Evolutionary conservation across 2,113 vertebrate genomes (phyloP).

Genomic region (Kobus ellipsiprymnus): DNA sequence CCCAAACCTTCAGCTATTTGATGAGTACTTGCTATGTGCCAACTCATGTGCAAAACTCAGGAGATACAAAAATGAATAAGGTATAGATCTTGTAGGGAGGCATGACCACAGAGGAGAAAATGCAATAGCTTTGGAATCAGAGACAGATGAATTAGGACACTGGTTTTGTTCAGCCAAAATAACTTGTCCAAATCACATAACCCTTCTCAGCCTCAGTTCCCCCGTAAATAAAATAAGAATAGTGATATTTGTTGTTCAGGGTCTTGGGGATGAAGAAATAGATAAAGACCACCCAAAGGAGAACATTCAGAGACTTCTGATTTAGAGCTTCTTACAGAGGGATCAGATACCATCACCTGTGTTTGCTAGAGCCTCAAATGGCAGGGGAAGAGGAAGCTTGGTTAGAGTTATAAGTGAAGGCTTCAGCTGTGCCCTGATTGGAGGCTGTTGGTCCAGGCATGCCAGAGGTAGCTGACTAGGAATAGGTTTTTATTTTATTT

Average conservation of each 20-base stretch:
- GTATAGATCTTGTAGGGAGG: not conserved
- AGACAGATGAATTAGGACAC: not conserved
- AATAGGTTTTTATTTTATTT: not conserved
- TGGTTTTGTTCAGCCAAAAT: not conserved
- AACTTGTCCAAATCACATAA: not conserved
- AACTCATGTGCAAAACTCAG: too few species aligned
- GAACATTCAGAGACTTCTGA: not conserved
- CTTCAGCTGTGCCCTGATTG: accelerated
- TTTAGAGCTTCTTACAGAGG: not conserved
- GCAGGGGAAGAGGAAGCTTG: accelerated
- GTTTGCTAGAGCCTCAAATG: not conserved
- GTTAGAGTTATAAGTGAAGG: accelerated
- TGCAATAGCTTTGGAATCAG: not conserved
- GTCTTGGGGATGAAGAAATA: not conserved
- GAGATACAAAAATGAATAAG: too few species aligned
- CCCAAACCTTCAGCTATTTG: too few species aligned
- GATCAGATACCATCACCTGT: accelerated
- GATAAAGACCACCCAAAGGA: not conserved
- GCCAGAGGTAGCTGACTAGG: accelerated
- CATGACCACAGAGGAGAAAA: not conserved
- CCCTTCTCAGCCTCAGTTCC: not conserved
- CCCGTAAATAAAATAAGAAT: too few species aligned
- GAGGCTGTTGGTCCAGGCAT: not conserved
- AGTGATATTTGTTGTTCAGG: not conserved
- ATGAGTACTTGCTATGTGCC: too few species aligned